phyloP scores from a whole-genome alignment of 2,888 invertebrate species.

The Epirrita christyi region DNA sequence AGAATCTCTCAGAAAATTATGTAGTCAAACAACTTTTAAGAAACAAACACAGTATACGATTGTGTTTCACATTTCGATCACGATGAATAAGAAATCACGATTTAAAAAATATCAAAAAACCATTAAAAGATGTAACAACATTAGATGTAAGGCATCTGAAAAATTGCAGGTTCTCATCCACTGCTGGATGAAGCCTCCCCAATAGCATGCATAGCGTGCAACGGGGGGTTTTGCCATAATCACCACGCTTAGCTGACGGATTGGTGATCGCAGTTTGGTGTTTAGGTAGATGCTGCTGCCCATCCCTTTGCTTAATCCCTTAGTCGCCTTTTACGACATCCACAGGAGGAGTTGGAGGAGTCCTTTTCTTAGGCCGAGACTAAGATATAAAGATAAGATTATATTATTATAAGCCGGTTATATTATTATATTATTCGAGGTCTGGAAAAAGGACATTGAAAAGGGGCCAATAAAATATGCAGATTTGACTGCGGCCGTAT shows the following conservation, averaged over 20 bases:
- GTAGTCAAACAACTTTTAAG: conserved; percentile 47
- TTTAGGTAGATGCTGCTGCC: too few species aligned
- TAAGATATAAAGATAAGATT: too few species aligned
- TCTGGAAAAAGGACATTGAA: conserved; percentile 68
- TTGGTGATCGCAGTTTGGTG: too few species aligned
- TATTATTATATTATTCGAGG: conserved; percentile 60
- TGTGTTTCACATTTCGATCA: background rate
- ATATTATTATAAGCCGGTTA: too few species aligned
- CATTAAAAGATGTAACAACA: conserved; percentile 15
- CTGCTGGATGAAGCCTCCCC: too few species aligned
- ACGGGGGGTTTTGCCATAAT: too few species aligned
- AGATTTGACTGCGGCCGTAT: conserved; percentile 83
- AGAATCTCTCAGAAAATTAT: conserved; percentile 52
- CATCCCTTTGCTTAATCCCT: too few species aligned
- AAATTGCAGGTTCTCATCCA: conserved; percentile 47
- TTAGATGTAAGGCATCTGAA: conserved; percentile 39
- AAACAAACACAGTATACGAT: conserved; percentile 50
- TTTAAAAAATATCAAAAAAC: background rate
- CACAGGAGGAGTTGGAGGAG: too few species aligned
- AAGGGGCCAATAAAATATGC: conserved; percentile 83
- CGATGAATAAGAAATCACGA: background rate
- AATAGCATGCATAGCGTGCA: too few species aligned
- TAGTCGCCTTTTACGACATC: too few species aligned
- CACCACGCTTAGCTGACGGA: too few species aligned
- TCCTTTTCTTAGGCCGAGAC: too few species aligned